These are phyloP conservation scores for Hemicordylus capensis DNA, from an alignment of 2,113 vertebrate species.

Conservation along the genomic window DNA sequence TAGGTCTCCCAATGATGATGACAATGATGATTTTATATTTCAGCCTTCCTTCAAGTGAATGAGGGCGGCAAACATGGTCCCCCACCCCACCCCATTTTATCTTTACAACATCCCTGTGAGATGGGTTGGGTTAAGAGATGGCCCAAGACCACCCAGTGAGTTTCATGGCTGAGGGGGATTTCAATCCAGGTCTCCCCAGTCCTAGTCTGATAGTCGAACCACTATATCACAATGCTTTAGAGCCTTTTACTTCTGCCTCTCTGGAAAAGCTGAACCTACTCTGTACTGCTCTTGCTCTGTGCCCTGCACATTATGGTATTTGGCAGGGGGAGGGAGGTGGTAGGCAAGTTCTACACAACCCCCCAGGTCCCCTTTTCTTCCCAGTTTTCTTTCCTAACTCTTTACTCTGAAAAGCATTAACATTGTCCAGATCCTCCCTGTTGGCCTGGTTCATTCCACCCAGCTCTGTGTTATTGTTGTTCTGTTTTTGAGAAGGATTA, in stretches of 20 bases:
- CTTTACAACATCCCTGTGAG: too few relatives aligned
- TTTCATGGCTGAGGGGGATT: too few relatives aligned
- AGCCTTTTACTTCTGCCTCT: conserved; percentile 1
- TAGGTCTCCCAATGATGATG: neutral
- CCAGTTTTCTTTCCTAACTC: conserved; percentile 18
- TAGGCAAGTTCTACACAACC: neutral
- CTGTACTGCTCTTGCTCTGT: neutral
- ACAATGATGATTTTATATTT: too few relatives aligned
- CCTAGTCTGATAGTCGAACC: too few relatives aligned
- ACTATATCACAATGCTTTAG: too few relatives aligned
- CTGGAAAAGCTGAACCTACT: neutral
- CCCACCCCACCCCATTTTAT: too few relatives aligned
- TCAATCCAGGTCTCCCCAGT: neutral
- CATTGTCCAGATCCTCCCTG: conserved; percentile 27
- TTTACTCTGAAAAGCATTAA: neutral
- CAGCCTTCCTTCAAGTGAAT: too few relatives aligned
- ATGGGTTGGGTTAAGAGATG: too few relatives aligned
- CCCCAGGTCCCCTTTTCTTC: neutral
- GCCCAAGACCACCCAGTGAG: neutral
- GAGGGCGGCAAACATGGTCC: too few relatives aligned
- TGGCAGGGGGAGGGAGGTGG: too few relatives aligned
- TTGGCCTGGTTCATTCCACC: conserved; percentile 3
- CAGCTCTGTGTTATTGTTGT: conserved; percentile 55
- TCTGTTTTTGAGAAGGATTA: conserved; percentile 70
- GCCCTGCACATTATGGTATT: neutral